A percentile compares a stretch with the other conserved stretches of the same genome.
Evolutionary conservation across 2,888 invertebrate species (phyloP).

Genomic region (Oasisia sp.): DNA sequence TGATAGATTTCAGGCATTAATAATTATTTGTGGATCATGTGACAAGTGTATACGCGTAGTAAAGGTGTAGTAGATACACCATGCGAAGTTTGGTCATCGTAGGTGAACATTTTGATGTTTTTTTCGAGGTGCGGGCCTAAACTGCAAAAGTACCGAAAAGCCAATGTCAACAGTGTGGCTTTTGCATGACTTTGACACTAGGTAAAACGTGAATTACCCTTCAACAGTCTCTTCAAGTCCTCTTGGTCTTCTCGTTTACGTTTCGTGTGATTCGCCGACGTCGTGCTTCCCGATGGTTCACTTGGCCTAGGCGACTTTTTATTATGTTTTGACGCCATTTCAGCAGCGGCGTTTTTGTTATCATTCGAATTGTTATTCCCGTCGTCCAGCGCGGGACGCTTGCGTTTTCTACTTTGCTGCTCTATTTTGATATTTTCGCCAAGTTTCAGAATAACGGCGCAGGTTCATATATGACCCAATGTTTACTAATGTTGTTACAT

Average conservation of each 20-base stretch:
- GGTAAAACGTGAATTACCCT: background rate
- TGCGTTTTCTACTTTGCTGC: conserved; percentile 18
- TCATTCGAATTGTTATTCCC: conserved; percentile 25
- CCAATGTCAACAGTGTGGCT: no score
- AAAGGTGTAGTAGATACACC: no score
- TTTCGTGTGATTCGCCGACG: background rate
- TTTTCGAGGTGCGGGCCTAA: no score
- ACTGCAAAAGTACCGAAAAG: no score
- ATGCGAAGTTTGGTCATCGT: no score
- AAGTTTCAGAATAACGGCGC: background rate
- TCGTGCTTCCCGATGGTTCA: conserved; percentile 1
- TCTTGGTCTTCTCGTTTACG: background rate
- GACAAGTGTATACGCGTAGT: no score
- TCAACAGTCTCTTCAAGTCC: conserved; percentile 1
- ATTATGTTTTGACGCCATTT: conserved; percentile 23
- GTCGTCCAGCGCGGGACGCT: conserved; percentile 19
- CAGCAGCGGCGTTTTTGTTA: conserved; percentile 18
- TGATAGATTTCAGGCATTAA: no score
- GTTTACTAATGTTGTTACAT: background rate
- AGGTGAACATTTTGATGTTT: no score
- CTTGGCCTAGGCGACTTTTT: background rate
- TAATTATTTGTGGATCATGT: no score
- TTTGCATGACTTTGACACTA: background rate
- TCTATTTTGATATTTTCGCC: conserved; percentile 23
- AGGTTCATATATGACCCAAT: conserved; percentile 7